phyloP scores from a whole-genome alignment of 2,113 vertebrate genomes.

The Chionodraco myersi region DNA sequence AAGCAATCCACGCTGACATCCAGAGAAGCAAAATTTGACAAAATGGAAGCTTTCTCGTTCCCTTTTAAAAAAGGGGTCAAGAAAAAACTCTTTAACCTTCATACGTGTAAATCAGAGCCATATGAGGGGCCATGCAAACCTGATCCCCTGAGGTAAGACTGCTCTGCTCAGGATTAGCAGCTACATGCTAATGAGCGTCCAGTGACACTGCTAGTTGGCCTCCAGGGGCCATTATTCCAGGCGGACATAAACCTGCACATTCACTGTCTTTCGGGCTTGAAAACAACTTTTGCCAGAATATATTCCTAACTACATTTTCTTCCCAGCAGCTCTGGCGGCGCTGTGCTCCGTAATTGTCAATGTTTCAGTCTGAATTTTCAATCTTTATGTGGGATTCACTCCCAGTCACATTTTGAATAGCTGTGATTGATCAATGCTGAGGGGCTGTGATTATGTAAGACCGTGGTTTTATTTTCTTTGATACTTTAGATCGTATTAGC shows the following conservation, averaged over 20 bases:
- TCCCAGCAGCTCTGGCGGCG: constrained; percentile 55
- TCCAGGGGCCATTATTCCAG: constrained; percentile 26
- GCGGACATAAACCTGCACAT: constrained; percentile 42
- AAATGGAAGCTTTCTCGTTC: no score
- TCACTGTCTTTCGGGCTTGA: constrained; percentile 40
- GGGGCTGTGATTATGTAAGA: constrained; percentile 59
- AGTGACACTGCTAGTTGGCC: constrained; percentile 35
- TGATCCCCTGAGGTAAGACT: constrained; percentile 58
- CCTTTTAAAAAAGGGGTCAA: constrained; percentile 65
- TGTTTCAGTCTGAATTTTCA: constrained; percentile 58
- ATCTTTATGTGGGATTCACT: constrained; percentile 60
- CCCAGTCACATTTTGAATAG: constrained; percentile 63
- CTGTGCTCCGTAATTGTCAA: constrained; percentile 25
- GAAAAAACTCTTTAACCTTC: constrained; percentile 69
- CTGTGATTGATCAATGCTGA: constrained; percentile 63
- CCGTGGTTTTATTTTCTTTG: constrained; percentile 63
- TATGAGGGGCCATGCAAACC: constrained; percentile 81
- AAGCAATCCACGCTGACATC: constrained; percentile 61
- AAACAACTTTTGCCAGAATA: constrained; percentile 41
- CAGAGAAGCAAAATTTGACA: no score
- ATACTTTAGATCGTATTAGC: constrained; percentile 58
- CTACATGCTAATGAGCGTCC: constrained; percentile 65
- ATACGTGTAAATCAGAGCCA: constrained; percentile 88
- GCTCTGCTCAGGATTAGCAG: constrained; percentile 57
- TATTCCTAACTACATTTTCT: constrained; percentile 15